A percentile compares a stretch with the other conserved stretches of the same genome.
These are phyloP conservation scores for Mimas tiliae DNA, from an alignment of 2,888 invertebrate genomes.

Conservation along the genomic window DNA sequence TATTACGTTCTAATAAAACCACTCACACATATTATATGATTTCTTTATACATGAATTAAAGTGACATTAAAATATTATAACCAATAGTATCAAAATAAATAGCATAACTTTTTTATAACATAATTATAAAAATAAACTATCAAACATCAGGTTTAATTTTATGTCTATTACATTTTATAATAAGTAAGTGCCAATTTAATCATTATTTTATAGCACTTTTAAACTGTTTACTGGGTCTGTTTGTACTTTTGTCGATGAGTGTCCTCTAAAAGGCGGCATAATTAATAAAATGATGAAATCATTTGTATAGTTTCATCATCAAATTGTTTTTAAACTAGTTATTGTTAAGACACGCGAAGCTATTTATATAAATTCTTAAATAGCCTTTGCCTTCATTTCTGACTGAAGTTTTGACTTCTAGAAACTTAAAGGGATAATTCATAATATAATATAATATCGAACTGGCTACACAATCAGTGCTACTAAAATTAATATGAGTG, in stretches of 20 bases:
- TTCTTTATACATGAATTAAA: background rate
- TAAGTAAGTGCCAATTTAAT: background rate
- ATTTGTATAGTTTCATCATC: constrained; percentile 6
- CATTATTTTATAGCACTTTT: background rate
- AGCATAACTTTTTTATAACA: background rate
- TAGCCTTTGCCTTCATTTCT: background rate
- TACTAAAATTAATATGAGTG: too few relatives aligned
- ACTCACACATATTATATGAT: background rate
- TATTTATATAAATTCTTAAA: background rate
- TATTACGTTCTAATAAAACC: background rate
- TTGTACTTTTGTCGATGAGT: background rate
- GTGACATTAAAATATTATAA: background rate
- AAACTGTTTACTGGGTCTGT: background rate
- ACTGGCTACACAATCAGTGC: too few relatives aligned
- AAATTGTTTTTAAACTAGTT: constrained; percentile 1
- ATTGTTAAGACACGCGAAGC: constrained; percentile 2
- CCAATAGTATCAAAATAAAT: background rate
- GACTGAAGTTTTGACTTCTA: background rate
- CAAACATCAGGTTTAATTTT: background rate
- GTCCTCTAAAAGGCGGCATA: constrained; percentile 6
- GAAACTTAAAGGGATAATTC: too few relatives aligned
- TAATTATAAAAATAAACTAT: background rate
- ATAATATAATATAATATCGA: too few relatives aligned
- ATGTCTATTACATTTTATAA: background rate
- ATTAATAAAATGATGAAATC: constrained; percentile 22